Percentiles rank a stretch among this genome's conserved stretches.
Conservation (phyloP, 2,888 invertebrate genomes). For the Cephus pulcher region DNA sequence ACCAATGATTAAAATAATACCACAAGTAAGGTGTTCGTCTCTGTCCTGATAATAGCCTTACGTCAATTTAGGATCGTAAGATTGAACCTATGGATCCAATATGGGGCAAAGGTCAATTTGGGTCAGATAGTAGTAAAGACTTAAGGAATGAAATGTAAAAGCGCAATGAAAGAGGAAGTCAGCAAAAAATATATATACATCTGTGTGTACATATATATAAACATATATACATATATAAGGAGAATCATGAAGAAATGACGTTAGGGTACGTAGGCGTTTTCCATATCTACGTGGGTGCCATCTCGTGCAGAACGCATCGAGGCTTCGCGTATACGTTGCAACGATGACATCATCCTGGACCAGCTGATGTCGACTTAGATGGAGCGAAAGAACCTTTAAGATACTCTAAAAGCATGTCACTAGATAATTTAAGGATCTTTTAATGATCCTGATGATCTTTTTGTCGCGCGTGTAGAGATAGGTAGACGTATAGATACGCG, state of each 20-base stretch:
- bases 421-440: not conserved
- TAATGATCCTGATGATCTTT: not conserved
- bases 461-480: not conserved
- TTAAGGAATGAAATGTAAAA: not conserved
- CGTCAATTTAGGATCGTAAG: not conserved
- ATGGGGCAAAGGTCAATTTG: not conserved
- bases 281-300: constrained; percentile 40
- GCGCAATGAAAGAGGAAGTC: not conserved
- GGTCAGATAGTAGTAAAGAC: not conserved
- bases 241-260: constrained; percentile 32
- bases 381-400: constrained; percentile 62
- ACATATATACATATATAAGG: not conserved
- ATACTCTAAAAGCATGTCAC: constrained; percentile 10
- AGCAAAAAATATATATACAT: not conserved
- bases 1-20: not conserved
- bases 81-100: not conserved
- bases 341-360: constrained; percentile 60
- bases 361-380: constrained; percentile 64
- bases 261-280: constrained; percentile 43
- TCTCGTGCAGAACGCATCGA: constrained; percentile 24
- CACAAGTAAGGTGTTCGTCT: not conserved
- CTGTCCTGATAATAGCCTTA: not conserved
- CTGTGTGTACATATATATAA: too few relatives aligned
- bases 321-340: constrained; percentile 44
- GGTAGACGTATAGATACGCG: not conserved